Percentiles rank a stretch among this genome's conserved stretches.
Conservation (phyloP, 2,797 vertebrate species). For the Anas flavirostris region DNA sequence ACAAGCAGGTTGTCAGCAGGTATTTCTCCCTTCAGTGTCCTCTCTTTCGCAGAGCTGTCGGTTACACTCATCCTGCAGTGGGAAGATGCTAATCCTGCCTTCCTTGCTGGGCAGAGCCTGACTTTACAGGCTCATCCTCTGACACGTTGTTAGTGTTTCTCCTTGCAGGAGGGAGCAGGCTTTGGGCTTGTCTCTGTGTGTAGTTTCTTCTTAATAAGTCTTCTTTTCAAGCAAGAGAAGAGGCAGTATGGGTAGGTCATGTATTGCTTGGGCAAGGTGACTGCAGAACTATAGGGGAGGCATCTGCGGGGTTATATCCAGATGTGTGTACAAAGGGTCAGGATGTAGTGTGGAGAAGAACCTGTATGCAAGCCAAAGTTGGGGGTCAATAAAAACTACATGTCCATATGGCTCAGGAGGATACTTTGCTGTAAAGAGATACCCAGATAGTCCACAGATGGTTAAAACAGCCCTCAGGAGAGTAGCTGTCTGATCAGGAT, state of each 20-base stretch:
- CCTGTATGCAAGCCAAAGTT: background rate
- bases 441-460: background rate
- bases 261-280: background rate
- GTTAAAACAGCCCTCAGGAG: background rate
- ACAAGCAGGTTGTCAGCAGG: background rate
- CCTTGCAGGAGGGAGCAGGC: background rate
- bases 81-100: background rate
- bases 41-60: background rate
- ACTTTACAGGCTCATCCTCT: background rate
- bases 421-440: background rate
- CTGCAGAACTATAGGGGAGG: background rate
- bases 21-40: background rate
- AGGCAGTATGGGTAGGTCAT: rapidly evolving
- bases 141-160: rapidly evolving
- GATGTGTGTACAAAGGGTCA: background rate
- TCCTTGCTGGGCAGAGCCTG: background rate
- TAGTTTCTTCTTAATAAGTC: background rate
- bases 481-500: background rate
- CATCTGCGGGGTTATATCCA: background rate
- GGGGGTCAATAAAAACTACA: background rate
- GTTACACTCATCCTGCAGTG: background rate
- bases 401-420: background rate
- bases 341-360: background rate
- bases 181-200: background rate
- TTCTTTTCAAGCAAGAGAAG: rapidly evolving